A percentile compares a stretch with the other conserved stretches of the same genome.
Evolutionary conservation across 2,113 vertebrate species (phyloP).

Genomic region (Leucosticte australis): DNA sequence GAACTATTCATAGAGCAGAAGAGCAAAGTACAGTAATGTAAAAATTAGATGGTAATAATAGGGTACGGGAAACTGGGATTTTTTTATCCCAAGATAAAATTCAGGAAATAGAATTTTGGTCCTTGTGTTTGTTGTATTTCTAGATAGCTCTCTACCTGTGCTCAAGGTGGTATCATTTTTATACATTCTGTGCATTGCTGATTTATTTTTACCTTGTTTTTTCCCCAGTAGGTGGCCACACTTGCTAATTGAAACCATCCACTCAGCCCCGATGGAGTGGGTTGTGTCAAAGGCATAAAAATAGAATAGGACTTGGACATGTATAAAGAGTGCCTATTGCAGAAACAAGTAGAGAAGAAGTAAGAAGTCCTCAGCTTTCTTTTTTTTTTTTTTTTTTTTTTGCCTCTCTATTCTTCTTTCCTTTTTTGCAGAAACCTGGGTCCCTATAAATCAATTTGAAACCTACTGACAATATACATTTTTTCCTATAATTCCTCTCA

Average conservation of each 20-base stretch:
- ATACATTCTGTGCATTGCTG: not conserved
- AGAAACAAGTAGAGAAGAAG: not conserved
- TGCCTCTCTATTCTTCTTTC: not conserved
- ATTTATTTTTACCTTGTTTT: not conserved
- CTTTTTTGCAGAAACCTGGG: not conserved
- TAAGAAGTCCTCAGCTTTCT: not conserved
- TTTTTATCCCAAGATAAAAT: not conserved
- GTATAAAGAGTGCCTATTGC: not conserved
- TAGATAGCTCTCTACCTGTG: not conserved
- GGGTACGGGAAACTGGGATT: not conserved
- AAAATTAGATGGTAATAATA: not conserved
- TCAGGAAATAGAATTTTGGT: not conserved
- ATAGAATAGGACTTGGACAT: not conserved
- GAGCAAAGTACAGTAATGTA: not conserved
- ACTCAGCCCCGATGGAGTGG: not conserved
- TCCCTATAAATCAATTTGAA: not conserved
- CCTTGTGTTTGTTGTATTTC: not conserved
- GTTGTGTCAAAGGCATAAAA: not conserved
- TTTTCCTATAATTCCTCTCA: not conserved
- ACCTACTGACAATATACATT: not conserved
- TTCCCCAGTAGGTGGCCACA: slow-evolving; percentile 35
- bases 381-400: not conserved
- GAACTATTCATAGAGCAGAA: not conserved
- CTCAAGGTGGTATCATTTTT: not conserved
- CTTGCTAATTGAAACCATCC: not conserved